Conservation (phyloP, 2,888 invertebrate species). For the Tachina fera region DNA sequence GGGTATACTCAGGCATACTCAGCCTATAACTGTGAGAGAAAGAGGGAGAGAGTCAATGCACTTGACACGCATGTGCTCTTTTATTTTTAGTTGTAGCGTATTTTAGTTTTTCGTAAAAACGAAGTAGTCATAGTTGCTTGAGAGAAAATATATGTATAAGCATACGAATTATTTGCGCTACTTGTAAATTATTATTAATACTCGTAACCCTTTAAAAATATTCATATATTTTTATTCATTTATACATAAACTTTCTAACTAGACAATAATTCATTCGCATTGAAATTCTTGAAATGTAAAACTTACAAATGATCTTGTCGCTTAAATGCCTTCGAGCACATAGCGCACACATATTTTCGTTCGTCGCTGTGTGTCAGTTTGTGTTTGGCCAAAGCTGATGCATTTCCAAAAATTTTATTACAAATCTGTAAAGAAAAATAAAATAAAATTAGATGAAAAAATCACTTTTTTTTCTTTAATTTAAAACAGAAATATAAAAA, state of each 20-base stretch:
- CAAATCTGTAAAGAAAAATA: slow-evolving; percentile 88
- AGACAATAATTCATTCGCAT: background rate
- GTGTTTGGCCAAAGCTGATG: slow-evolving; percentile 97
- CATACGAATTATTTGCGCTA: too few relatives aligned
- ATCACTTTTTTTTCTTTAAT: slow-evolving; percentile 30
- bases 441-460: slow-evolving; percentile 51
- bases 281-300: slow-evolving; percentile 10
- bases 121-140: too few relatives aligned
- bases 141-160: too few relatives aligned
- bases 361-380: slow-evolving; percentile 99
- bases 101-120: too few relatives aligned
- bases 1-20: too few relatives aligned
- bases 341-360: slow-evolving; percentile 96
- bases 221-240: background rate
- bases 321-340: slow-evolving; percentile 99
- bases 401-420: slow-evolving; percentile 98
- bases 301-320: slow-evolving; percentile 99
- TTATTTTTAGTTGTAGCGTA: too few relatives aligned
- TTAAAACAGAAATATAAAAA: slow-evolving; percentile 27
- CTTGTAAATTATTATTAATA: too few relatives aligned
- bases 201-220: too few relatives aligned
- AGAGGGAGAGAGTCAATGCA: too few relatives aligned
- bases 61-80: too few relatives aligned
- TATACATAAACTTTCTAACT: background rate
- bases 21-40: too few relatives aligned